Evolutionary conservation across 2,797 vertebrate species (phyloP).

Genomic region (Rhabdomys pumilio): DNA sequence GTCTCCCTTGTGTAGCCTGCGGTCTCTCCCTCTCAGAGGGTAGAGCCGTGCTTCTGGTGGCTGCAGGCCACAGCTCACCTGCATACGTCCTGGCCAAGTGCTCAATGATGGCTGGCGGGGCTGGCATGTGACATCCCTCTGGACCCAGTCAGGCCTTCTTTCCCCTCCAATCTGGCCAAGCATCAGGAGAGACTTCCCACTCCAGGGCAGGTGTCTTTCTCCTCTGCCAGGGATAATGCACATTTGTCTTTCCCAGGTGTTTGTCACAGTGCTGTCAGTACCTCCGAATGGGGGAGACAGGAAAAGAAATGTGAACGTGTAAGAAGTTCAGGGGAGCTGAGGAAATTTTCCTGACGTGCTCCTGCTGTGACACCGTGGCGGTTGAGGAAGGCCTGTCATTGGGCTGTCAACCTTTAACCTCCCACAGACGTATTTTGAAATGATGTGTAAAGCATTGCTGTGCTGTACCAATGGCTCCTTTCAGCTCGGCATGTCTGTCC

Average conservation of each 20-base stretch:
- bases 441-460: conserved; percentile 91
- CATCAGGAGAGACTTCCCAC: not conserved
- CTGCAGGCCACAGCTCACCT: not conserved
- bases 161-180: not conserved
- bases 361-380: conserved; percentile 93
- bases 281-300: conserved; percentile 88
- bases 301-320: conserved; percentile 90
- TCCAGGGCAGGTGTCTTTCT: conserved; percentile 16
- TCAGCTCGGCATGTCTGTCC: conserved; percentile 90
- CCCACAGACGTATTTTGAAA: conserved; percentile 91
- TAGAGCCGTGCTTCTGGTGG: not conserved
- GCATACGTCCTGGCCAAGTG: not conserved
- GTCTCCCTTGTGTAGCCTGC: accelerated
- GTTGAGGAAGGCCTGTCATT: conserved; percentile 95
- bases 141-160: not conserved
- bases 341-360: conserved; percentile 92
- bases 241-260: conserved; percentile 88
- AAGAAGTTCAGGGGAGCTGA: conserved; percentile 90
- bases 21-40: not conserved
- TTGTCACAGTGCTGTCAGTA: conserved; percentile 91
- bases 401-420: conserved; percentile 95
- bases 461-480: conserved; percentile 87
- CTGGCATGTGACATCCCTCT: not conserved
- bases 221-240: conserved; percentile 68
- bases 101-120: not conserved